Base-by-base conservation (phyloP, 2,113 vertebrate species). In the Benitochromis conjunctus region DNA sequence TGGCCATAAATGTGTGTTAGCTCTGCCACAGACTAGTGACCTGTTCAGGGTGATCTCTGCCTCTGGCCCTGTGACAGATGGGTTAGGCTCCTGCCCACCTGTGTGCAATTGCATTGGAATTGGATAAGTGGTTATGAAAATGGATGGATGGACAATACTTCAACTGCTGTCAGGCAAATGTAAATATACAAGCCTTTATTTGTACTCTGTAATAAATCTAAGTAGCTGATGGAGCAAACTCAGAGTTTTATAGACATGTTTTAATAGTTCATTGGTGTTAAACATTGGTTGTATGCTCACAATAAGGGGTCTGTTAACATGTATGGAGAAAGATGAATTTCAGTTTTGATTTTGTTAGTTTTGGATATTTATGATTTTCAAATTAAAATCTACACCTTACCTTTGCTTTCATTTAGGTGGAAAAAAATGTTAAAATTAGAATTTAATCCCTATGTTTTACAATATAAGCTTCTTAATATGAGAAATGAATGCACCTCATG, bases 291-390 rank as follows among this genome's bases (percentile, higher is more conserved):
- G 54, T 79, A 84, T 91, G 62, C 26, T 88, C 54, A 41, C 29
- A 31, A 41, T 54, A 41, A 21, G 79, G 21, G 34, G 48, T 9
- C 7, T 11, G 60, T 55, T 83, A 26, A 79, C 78, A 62, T 77
- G 46, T 2, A 4, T 8, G 74, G 38, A 62, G n/a, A 71, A 34
- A 57, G 12, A 84, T 58, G 55, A 3, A 76, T 92, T 87, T 51
- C 13, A 81, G 83, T 81, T 55, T 18, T 18, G 43, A 19, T 58
- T 84, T 88, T 38, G 78, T 58, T 9, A 51, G 57, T 24, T 36
- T 88, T 5, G 81, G 24, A 74, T 71, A 81, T 92, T 80, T 57
- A 86, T 84, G 19, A 62, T 11, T 38, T 79, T 85, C 5, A 74
- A 58, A 66, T 78, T 18, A 83, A 62, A 77, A 10, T 56, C 29